Evolutionary conservation across 1,140 invertebrate genomes (phyloP).

Genomic region (Penaeus chinensis): DNA sequence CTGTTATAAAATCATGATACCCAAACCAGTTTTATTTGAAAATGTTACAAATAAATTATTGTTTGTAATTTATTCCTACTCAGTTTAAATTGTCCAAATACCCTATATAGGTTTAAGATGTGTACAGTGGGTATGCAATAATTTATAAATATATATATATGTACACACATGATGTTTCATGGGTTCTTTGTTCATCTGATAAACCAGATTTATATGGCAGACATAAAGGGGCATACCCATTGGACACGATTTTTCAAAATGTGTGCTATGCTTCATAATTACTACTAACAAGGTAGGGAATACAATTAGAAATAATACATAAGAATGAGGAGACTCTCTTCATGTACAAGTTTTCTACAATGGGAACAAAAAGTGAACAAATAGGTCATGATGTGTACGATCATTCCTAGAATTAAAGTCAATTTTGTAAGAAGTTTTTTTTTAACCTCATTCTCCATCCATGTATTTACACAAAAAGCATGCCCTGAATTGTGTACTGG

Average conservation of each 20-base stretch:
- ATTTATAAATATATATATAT: slow-evolving; percentile 24
- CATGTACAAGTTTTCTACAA: slow-evolving; percentile 37
- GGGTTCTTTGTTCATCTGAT: too few species aligned
- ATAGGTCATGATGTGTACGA: slow-evolving; percentile 42
- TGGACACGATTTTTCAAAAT: slow-evolving; percentile 8
- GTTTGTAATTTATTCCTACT: neutral
- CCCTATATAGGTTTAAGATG: slow-evolving; percentile 19
- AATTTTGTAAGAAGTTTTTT: slow-evolving; percentile 33
- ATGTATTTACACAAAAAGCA: too few species aligned
- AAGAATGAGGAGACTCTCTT: slow-evolving; percentile 3
- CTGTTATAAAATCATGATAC: too few species aligned
- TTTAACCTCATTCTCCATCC: neutral
- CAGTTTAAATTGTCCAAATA: slow-evolving; percentile 16
- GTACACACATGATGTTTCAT: neutral
- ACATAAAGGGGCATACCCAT: slow-evolving; percentile 7
- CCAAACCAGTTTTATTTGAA: too few species aligned
- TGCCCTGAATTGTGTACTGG: too few species aligned
- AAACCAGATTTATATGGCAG: slow-evolving; percentile 8
- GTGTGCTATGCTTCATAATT: neutral
- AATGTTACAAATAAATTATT: too few species aligned
- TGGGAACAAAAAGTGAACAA: slow-evolving; percentile 19
- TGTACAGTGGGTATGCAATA: slow-evolving; percentile 35
- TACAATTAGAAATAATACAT: slow-evolving; percentile 23
- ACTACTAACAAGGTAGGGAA: slow-evolving; percentile 5
- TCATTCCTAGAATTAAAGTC: slow-evolving; percentile 48